Percentiles rank a stretch among this genome's conserved stretches.
Conservation (phyloP, 2,888 invertebrate genomes). For the Sphaerophoria taeniata region DNA sequence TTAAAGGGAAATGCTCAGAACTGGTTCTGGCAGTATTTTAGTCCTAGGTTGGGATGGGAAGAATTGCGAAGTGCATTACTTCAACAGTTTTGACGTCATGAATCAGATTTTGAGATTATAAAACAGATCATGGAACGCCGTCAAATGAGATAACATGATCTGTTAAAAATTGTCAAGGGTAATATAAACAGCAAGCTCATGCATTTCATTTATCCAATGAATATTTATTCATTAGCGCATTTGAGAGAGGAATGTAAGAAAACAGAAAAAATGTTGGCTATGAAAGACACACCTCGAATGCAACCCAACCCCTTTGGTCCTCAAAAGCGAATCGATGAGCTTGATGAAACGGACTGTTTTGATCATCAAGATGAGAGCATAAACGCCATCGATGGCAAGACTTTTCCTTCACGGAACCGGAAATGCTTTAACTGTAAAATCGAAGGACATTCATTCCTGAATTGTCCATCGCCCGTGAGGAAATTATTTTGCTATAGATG, state of each 20-base stretch:
- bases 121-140: background rate
- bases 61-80: background rate
- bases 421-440: conserved; percentile 14
- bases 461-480: background rate
- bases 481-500: conserved; percentile 2
- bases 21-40: background rate
- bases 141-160: conserved; percentile 1
- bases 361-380: background rate
- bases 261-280: conserved; percentile 5
- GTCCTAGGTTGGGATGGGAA: background rate
- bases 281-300: background rate
- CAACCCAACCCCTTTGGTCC: background rate
- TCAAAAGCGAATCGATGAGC: background rate
- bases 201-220: conserved; percentile 27
- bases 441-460: conserved; percentile 10
- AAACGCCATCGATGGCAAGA: background rate
- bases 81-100: background rate
- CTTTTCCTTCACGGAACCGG: background rate
- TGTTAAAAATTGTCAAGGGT: conserved; percentile 17
- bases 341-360: background rate
- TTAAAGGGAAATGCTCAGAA: background rate
- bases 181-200: background rate
- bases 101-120: background rate
- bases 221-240: background rate
- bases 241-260: background rate